Base-by-base conservation (phyloP, 2,113 vertebrate species). In the Nipponia nippon region DNA sequence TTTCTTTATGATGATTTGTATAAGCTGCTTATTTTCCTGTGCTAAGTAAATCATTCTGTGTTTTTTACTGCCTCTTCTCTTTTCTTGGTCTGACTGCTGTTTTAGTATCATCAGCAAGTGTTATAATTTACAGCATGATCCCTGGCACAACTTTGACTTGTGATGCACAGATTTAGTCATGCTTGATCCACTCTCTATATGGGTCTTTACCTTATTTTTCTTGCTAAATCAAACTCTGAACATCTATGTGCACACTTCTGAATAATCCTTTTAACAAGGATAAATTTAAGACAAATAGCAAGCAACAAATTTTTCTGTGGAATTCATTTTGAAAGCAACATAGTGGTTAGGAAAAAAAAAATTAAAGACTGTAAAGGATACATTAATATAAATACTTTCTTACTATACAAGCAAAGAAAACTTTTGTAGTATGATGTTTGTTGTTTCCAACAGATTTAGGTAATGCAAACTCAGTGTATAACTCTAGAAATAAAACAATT, bases 401-500 rank as follows among this genome's bases (percentile, higher is more conserved):
- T 80, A 56, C 11, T 78, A 26, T 55, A n/a, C 29, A 65, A 47
- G 5, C 8, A 49, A 50, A 77, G 22, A 55, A 63, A 22, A 53
- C 15, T 73, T 71, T 46, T 16, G 6, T 72, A 61, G 12, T 16
- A 6, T 29, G 11, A 9, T 0, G 0, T 50, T 40, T 46, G 18
- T 66, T 70, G 5, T 52, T 59, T 76, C n/a, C 11, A 32, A 62
- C 7, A 62, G 29, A 63, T 75, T 61, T 72, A 55, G 32, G n/a
- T 53, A 61, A n/a, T 44, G 9, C 5, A 4, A 75, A 16, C 34
- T 52, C 16, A 49, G 19, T 77, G 21, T 42, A 18, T 47, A 38
- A 42, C 23, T 40, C 20, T 40, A 62, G 40, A 82, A 83, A 59
- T 29, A 29, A 69, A 88, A 10, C 3, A 66, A 10, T 72, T 93